phyloP scores from a whole-genome alignment of 2,113 vertebrate genomes.

The Ginglymostoma cirratum region DNA sequence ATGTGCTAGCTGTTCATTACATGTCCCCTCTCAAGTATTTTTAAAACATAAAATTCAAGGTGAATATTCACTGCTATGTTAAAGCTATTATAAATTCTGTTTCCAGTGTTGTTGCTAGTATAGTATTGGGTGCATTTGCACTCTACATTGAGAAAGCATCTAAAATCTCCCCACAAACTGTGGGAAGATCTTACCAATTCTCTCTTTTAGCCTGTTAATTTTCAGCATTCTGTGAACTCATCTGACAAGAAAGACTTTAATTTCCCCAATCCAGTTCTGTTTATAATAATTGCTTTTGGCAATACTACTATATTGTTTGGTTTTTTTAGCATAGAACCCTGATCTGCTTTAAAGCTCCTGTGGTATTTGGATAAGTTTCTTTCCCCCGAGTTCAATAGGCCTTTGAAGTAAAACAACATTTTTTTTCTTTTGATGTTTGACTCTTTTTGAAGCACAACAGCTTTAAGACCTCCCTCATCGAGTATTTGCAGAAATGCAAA shows the following conservation, averaged over 20 bases:
- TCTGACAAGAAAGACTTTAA: neutral
- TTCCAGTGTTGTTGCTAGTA: neutral
- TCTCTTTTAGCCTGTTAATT: neutral
- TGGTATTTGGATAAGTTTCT: neutral
- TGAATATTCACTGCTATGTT: neutral
- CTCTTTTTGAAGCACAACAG: neutral
- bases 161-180: neutral
- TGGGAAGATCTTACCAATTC: neutral
- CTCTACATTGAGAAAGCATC: neutral
- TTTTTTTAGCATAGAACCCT: neutral
- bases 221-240: neutral
- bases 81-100: neutral
- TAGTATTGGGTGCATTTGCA: neutral
- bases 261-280: neutral
- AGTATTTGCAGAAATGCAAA: neutral
- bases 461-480: neutral
- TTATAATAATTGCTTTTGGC: neutral
- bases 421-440: neutral
- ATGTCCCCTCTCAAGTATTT: neutral
- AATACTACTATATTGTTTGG: neutral
- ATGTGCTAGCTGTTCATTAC: neutral
- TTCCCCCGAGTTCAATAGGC: neutral
- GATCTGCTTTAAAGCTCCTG: neutral
- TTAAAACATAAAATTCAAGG: neutral
- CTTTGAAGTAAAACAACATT: neutral